phyloP scores from a whole-genome alignment of 2,797 vertebrate species.

The Acrossocheilus fasciatus region DNA sequence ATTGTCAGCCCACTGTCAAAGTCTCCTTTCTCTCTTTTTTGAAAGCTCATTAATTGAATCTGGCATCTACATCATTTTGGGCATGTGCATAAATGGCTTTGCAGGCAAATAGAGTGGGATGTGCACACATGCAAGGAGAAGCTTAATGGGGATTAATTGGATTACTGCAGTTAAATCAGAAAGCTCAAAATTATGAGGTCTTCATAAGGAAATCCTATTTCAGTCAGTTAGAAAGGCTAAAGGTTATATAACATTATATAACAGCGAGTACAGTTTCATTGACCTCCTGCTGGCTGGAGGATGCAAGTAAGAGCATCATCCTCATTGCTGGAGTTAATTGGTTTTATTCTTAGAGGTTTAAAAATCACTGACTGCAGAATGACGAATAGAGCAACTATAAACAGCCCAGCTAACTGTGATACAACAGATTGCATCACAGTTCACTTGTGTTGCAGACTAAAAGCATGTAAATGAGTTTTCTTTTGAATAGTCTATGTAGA shows the following conservation, averaged over 20 bases:
- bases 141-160: conserved; percentile 55
- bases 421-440: background rate
- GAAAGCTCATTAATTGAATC: conserved; percentile 35
- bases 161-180: conserved; percentile 52
- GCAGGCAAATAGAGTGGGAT: conserved; percentile 15
- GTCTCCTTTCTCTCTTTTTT: background rate
- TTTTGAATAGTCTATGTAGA: background rate
- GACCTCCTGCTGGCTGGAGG: conserved; percentile 61
- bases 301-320: conserved; percentile 66
- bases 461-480: background rate
- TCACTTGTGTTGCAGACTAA: background rate
- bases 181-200: conserved; percentile 42
- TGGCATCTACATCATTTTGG: background rate
- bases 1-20: conserved; percentile 7
- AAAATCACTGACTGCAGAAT: conserved; percentile 41
- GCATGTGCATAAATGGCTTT: conserved; percentile 21
- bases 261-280: conserved; percentile 56
- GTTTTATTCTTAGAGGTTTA: conserved; percentile 66
- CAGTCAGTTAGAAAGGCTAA: conserved; percentile 51
- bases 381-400: conserved; percentile 33
- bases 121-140: conserved; percentile 38
- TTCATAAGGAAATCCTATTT: conserved; percentile 44
- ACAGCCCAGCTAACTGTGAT: background rate
- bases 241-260: conserved; percentile 69
- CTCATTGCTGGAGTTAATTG: conserved; percentile 64